These are phyloP conservation scores for Tenthredo mesomela DNA, from an alignment of 2,888 invertebrate genomes.

Conservation along the genomic window DNA sequence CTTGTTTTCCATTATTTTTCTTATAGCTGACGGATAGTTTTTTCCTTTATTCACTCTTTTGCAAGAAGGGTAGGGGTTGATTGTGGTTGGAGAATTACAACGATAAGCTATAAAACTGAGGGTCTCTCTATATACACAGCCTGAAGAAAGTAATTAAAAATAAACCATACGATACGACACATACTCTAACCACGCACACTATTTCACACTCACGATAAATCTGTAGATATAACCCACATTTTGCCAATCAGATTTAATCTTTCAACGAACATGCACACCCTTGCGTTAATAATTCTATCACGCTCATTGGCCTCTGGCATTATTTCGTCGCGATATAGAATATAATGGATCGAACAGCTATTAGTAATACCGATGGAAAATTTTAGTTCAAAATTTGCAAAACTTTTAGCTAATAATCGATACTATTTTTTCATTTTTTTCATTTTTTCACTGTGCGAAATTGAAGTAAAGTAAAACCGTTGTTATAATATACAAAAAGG, in stretches of 20 bases:
- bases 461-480: not conserved
- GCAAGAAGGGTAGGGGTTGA: not conserved
- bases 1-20: conserved; percentile 22
- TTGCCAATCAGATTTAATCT: conserved; percentile 64
- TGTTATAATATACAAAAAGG: not conserved
- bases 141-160: conserved; percentile 68
- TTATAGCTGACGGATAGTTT: not conserved
- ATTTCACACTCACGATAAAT: conserved; percentile 6
- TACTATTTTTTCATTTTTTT: not conserved
- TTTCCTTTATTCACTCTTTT: not conserved
- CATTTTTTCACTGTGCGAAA: not conserved
- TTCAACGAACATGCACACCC: conserved; percentile 68
- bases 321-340: conserved; percentile 53
- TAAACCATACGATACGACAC: conserved; percentile 62
- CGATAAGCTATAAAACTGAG: conserved; percentile 28
- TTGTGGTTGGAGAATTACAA: not conserved
- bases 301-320: conserved; percentile 57
- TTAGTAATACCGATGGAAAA: not conserved
- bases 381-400: not conserved
- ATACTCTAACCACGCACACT: conserved; percentile 52
- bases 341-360: conserved; percentile 56
- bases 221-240: conserved; percentile 59
- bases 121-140: conserved; percentile 52
- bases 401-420: not conserved
- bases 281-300: conserved; percentile 72